Conservation (phyloP, 1,140 invertebrate species). For the Grapholita molesta region DNA sequence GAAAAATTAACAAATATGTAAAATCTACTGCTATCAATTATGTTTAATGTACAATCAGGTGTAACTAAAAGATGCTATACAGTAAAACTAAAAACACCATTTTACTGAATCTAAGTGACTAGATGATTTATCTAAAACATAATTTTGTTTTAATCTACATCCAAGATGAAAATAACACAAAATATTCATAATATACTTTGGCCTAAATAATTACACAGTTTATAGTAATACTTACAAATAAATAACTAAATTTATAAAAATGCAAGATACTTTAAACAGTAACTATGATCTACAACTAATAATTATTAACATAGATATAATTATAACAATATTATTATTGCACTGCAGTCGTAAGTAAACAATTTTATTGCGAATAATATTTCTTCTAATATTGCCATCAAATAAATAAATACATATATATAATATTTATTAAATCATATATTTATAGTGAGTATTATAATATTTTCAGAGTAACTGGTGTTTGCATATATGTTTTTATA, state of each 20-base stretch:
- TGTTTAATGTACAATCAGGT: not conserved
- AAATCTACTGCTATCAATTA: conserved; percentile 10
- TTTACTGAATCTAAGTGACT: not conserved
- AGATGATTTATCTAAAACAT: not conserved
- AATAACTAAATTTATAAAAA: conserved; percentile 5
- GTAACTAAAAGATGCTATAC: not conserved
- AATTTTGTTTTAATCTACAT: not conserved
- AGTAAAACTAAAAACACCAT: not conserved
- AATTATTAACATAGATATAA: not conserved
- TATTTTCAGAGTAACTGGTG: conserved; percentile 11
- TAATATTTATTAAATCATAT: not conserved
- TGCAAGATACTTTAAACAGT: conserved; percentile 10
- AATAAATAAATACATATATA: not conserved
- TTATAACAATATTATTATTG: not conserved
- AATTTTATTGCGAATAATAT: not conserved
- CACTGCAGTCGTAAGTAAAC: too few relatives aligned
- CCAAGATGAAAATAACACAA: not conserved
- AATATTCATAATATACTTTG: not conserved
- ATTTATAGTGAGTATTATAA: conserved; percentile 7
- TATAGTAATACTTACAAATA: not conserved
- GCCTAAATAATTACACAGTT: not conserved
- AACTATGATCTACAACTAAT: not conserved
- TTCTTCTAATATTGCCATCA: not conserved
- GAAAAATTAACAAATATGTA: conserved; percentile 12
- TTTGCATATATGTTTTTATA: conserved; percentile 3